Base-by-base conservation (phyloP, 2,797 vertebrate genomes). In the Caiman crocodilus region DNA sequence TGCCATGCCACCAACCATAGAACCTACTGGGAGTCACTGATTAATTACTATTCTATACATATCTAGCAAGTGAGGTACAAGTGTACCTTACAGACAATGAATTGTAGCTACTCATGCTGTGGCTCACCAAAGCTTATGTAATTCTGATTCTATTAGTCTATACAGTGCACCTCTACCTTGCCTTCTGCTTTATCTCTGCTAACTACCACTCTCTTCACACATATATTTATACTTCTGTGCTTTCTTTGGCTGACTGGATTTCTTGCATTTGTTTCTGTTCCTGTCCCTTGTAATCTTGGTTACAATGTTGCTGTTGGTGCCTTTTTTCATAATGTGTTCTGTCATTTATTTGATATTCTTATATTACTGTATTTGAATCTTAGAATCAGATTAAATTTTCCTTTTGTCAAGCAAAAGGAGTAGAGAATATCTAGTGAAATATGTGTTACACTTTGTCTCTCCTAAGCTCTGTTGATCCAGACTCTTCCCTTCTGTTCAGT, bases 291-390 rank as follows among this genome's bases (percentile, higher is more conserved):
- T 4, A 60, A 4, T 25, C 50, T 61, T 74, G 15, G 13, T 35
- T 69, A 2, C 35, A 76, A 82, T 23, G 21, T 6, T 76, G 3
- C 7, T 86, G 21, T 74, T 61, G 14, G 11, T 56, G 80, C 89
- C 65, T 85, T 12, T 87, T 65, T 63, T 84, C 65, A 83, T 59
- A 90, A 11, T 35, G 28, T 9, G 3, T 11, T 25, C 4, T 65
- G 16, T 32, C 35, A 88, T 80, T 90, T 87, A 56, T 76, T 88
- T 86, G 82, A 67, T 85, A 55, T 77, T 86, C 81, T 77, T 75
- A 89, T 28, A 67, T 81, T 89, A 23, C 58, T 32, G 10, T 82
- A 74, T 75, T 17, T 25, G 23, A 79, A 64, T 28, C 65, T 83
- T 80, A 79, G 78, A 30, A n/a, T 76, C 56, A 87, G 89, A 85